Percentiles rank a stretch among this genome's conserved stretches.
Conservation (phyloP, 1,140 invertebrate species). For the Hirudo medicinalis region DNA sequence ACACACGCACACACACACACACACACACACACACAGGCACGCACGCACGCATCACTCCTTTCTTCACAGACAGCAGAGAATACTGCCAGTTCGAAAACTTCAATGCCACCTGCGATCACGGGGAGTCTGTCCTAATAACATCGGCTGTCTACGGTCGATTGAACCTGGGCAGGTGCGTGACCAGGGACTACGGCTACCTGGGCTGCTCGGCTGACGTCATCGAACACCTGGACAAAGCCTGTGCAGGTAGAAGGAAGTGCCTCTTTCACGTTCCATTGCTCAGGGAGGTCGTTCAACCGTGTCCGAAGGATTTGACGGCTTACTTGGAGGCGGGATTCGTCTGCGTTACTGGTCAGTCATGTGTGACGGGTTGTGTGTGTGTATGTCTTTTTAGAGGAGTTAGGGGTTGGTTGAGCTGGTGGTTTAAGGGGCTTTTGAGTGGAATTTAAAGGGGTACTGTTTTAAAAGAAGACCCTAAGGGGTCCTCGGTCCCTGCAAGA, state of each 20-base stretch:
- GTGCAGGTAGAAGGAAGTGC: neutral
- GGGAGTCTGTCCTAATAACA: neutral
- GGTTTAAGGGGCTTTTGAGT: too few species aligned
- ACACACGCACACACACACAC: neutral
- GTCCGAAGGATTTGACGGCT: neutral
- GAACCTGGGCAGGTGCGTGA: neutral
- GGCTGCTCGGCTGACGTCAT: conserved; percentile 5
- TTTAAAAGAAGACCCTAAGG: too few species aligned
- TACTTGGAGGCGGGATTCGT: neutral
- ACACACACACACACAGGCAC: neutral
- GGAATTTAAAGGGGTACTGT: too few species aligned
- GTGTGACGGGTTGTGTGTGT: too few species aligned
- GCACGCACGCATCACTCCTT: neutral
- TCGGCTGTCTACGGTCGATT: neutral
- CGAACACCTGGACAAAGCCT: conserved; percentile 3
- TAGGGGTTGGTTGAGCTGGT: too few species aligned
- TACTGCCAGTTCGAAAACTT: conserved; percentile 8
- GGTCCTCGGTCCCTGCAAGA: too few species aligned
- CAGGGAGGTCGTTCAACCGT: conserved; percentile 11
- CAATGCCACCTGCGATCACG: neutral
- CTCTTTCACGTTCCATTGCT: neutral
- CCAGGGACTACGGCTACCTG: conserved; percentile 5
- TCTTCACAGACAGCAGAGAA: neutral
- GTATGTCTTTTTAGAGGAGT: too few species aligned
- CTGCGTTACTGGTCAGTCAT: neutral